Conservation (phyloP, 2,113 vertebrate genomes). For the Ammospiza caudacuta region DNA sequence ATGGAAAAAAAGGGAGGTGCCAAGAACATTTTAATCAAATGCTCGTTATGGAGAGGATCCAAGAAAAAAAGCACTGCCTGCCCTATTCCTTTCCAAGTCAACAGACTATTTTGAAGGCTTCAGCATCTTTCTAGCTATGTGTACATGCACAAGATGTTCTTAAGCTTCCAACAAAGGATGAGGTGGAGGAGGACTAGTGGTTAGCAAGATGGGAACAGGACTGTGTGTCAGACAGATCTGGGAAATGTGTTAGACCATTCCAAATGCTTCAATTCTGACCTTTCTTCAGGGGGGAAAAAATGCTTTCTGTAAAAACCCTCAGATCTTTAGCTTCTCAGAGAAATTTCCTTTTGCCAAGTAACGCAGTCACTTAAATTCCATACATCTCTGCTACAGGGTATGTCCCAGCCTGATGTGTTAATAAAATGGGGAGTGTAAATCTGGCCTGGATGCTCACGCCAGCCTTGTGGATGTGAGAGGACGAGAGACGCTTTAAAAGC, state of each 20-base stretch:
- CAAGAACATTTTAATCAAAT: slow-evolving; percentile 63
- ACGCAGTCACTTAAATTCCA: slow-evolving; percentile 42
- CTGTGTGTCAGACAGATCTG: not conserved
- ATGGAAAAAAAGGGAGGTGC: not conserved
- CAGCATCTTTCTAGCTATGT: not conserved
- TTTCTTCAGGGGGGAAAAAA: not conserved
- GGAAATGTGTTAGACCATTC: slow-evolving; percentile 8
- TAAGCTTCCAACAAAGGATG: slow-evolving; percentile 24
- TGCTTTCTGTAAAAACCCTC: slow-evolving; percentile 9
- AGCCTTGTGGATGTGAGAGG: not conserved
- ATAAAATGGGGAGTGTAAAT: slow-evolving; percentile 36
- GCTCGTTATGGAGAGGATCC: slow-evolving; percentile 28
- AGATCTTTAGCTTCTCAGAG: slow-evolving; percentile 41
- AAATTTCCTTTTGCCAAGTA: slow-evolving; percentile 44
- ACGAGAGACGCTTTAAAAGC: not conserved
- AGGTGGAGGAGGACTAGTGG: not conserved
- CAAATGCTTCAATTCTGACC: slow-evolving; percentile 26
- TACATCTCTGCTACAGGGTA: slow-evolving; percentile 22
- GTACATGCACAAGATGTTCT: slow-evolving; percentile 20
- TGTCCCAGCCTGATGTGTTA: slow-evolving; percentile 24
- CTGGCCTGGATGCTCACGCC: not conserved
- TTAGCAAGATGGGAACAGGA: not conserved
- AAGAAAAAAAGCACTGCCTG: slow-evolving; percentile 25
- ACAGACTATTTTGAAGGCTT: slow-evolving; percentile 38
- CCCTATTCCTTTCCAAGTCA: slow-evolving; percentile 21